Conservation (phyloP, 2,888 invertebrate genomes). For the Caenorhabditis wallacei region DNA sequence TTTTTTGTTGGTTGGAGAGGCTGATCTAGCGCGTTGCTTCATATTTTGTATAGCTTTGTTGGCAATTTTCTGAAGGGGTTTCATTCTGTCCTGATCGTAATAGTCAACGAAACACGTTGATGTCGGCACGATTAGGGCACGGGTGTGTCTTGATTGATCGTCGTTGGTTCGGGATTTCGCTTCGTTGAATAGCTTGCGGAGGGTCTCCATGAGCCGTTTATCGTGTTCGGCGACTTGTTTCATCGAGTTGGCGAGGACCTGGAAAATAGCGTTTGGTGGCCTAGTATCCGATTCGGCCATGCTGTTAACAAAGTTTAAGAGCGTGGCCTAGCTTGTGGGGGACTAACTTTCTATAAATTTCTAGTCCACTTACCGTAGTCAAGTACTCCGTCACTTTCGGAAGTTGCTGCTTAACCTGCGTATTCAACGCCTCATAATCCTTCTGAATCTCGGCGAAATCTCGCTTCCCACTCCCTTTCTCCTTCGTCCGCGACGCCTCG, state of each 20-base stretch:
- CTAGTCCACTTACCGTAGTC: slow-evolving; percentile 56
- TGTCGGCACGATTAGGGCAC: slow-evolving; percentile 25
- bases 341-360: background rate
- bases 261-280: too few relatives aligned
- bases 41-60: slow-evolving; percentile 60
- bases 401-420: slow-evolving; percentile 77
- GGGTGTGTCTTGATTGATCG: slow-evolving; percentile 17
- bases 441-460: slow-evolving; percentile 60
- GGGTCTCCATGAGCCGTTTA: slow-evolving; percentile 53
- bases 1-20: slow-evolving; percentile 41
- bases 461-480: slow-evolving; percentile 57
- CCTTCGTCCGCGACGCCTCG: slow-evolving; percentile 74
- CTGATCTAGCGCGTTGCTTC: slow-evolving; percentile 56
- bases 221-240: slow-evolving; percentile 60
- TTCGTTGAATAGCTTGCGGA: slow-evolving; percentile 60
- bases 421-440: slow-evolving; percentile 80
- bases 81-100: slow-evolving; percentile 68
- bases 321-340: too few relatives aligned
- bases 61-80: slow-evolving; percentile 64
- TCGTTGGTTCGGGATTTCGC: slow-evolving; percentile 33
- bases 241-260: slow-evolving; percentile 71
- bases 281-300: too few relatives aligned
- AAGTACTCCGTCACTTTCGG: slow-evolving; percentile 76
- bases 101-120: slow-evolving; percentile 64
- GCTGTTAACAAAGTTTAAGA: background rate